Percentiles rank a stretch among this genome's conserved stretches.
phyloP scores from a whole-genome alignment of 2,797 vertebrate genomes.

The Ceyx erithaca region DNA sequence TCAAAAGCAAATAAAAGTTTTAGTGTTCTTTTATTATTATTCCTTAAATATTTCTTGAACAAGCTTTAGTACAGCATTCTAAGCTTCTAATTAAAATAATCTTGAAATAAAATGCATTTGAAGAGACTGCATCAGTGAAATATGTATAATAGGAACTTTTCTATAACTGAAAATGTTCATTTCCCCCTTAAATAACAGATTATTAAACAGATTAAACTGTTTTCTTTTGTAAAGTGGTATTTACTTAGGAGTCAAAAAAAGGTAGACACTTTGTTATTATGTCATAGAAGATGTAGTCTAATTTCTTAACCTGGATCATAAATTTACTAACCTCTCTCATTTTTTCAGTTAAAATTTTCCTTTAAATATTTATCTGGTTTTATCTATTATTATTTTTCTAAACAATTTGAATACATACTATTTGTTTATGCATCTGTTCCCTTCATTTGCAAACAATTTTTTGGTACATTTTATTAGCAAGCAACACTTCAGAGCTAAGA shows the following conservation, averaged over 20 bases:
- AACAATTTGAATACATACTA: neutral
- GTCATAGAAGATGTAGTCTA: neutral
- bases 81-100: neutral
- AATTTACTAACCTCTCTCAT: neutral
- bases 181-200: neutral
- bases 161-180: neutral
- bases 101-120: neutral
- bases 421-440: neutral
- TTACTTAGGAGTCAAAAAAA: neutral
- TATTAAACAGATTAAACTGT: neutral
- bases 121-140: neutral
- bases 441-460: neutral
- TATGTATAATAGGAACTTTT: neutral
- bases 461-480: neutral
- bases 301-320: neutral
- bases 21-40: neutral
- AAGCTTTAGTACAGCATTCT: neutral
- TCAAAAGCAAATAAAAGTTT: neutral
- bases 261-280: neutral
- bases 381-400: neutral
- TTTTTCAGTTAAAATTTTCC: neutral
- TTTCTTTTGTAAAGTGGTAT: neutral
- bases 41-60: neutral
- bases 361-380: neutral
- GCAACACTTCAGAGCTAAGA: neutral